A percentile compares a stretch with the other conserved stretches of the same genome.
Evolutionary conservation across 2,888 invertebrate genomes (phyloP).

Genomic region (Allygus modestus): DNA sequence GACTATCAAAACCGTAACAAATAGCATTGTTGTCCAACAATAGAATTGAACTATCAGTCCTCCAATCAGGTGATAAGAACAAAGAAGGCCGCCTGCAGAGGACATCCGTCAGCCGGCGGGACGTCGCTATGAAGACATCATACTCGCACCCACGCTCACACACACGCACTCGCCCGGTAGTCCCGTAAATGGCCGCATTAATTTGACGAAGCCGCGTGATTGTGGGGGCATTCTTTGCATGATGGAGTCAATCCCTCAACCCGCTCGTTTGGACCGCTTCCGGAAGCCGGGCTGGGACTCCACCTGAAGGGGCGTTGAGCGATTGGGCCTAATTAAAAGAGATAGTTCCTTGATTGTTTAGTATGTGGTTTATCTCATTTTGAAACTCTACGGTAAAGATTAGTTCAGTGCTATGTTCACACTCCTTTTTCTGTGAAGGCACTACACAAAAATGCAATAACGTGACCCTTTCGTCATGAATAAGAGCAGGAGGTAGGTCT

Average conservation of each 20-base stretch:
- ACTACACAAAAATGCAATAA: no score
- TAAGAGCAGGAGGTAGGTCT: no score
- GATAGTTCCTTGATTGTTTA: no score
- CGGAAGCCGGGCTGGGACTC: conserved; percentile 2
- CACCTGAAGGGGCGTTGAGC: no score
- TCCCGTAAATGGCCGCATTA: conserved; percentile 44
- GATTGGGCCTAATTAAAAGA: no score
- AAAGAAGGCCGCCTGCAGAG: conserved; percentile 40
- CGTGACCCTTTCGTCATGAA: no score
- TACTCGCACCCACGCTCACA: conserved; percentile 14
- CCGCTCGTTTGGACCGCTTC: neutral
- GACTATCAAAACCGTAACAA: conserved; percentile 35
- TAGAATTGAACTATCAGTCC: conserved; percentile 39
- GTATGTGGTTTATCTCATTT: no score
- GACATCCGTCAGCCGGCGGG: neutral
- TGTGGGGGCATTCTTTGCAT: conserved; percentile 43
- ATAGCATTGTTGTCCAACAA: conserved; percentile 43
- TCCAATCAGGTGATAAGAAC: conserved; percentile 41
- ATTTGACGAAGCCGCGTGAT: conserved; percentile 46
- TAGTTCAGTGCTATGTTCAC: no score
- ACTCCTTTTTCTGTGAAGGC: no score
- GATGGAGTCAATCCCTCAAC: conserved; percentile 26
- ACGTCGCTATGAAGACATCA: conserved; percentile 36
- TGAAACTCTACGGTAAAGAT: no score
- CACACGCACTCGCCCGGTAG: conserved; percentile 29